Conservation (phyloP, 2,797 vertebrate species). For the Anabacerthia variegaticeps region DNA sequence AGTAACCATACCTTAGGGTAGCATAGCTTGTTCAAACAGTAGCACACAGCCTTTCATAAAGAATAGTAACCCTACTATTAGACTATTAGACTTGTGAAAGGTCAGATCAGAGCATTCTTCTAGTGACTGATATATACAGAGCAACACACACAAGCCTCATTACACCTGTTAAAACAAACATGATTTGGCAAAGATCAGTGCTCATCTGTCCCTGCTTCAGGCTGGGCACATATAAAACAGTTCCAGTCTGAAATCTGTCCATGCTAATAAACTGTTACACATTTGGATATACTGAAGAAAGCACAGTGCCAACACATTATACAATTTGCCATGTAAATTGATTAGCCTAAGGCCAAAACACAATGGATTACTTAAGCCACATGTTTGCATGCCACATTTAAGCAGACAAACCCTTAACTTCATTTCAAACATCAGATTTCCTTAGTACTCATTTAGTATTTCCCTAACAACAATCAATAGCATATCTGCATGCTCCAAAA, state of each 20-base stretch:
- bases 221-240: not conserved
- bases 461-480: not conserved
- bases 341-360: constrained; percentile 14
- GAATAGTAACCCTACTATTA: not conserved
- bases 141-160: not conserved
- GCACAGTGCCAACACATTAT: not conserved
- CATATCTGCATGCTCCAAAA: not conserved
- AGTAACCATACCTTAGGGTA: not conserved
- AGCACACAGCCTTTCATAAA: not conserved
- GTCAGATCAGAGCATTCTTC: not conserved
- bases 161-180: not conserved
- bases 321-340: not conserved
- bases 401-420: not conserved
- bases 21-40: not conserved
- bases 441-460: not conserved
- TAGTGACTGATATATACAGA: not conserved
- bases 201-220: not conserved
- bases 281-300: not conserved
- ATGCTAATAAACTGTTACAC: not conserved
- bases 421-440: not conserved
- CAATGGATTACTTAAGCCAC: not conserved
- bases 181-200: not conserved
- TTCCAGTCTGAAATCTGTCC: not conserved
- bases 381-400: not conserved
- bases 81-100: not conserved